Evolutionary conservation across 37 sponge, comb jelly and placozoan species (phyloP), one percentile per base, ranked within the genome.

Genomic region (Corticium candelabrum): DNA sequence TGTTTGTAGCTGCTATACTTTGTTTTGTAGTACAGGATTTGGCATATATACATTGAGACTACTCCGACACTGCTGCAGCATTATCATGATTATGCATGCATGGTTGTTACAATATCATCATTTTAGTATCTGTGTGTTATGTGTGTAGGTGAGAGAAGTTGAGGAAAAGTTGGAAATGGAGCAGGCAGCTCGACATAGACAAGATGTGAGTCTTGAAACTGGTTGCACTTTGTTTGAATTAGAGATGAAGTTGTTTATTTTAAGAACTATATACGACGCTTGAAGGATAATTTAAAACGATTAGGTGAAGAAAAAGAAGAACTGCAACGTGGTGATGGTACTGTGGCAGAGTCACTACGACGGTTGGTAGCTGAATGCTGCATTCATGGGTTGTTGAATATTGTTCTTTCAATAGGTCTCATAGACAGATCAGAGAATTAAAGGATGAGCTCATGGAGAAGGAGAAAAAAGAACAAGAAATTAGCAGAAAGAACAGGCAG

Each of bases 131-230:
- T n/a, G n/a, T n/a, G n/a, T n/a, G n/a, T n/a, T n/a, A n/a, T n/a
- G n/a, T n/a, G n/a, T n/a, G n/a, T n/a, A n/a, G n/a, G 62, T 34
- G 73, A 4, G 36, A 7, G 73, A 70, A 15, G 31, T 70, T 4
- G 35, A 70, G 36, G 73, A 70, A 32, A 70, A 70, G 36, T 32
- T 70, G 35, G 73, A 70, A 15, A 35, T 70, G 36, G 73, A 70
- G 21, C 31, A 4, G 29, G 5, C 7, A 4, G 7, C 73, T 29
- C 5, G 21, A 70, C 73, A 70, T 70, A 7, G 73, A 4, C 7
- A 30, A 5, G 73, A 70, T 4, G 73, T 70, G 5, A 34, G 73
- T 15, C 21, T 50, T 11, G 62, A 11, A 50, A 21, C 15, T 21
- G 11, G 21, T 21, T 50, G 21, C 62, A 21, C 21, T 50, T 50